These are phyloP conservation scores for Ornithorhynchus anatinus DNA, from an alignment of 2,113 vertebrate species.

Conservation along the genomic window DNA sequence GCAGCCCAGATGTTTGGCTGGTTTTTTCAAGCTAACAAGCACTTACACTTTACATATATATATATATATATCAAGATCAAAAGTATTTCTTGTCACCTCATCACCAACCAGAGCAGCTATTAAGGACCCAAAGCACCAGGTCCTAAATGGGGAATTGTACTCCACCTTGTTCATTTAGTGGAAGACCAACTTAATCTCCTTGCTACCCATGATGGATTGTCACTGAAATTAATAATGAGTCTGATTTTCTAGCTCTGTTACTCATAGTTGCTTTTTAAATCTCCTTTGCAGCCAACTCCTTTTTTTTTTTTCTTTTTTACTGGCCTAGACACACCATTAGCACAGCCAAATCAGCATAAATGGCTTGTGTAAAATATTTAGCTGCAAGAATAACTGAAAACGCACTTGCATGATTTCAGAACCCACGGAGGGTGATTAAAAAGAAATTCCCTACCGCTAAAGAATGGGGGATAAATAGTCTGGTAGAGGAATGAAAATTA, in stretches of 20 bases:
- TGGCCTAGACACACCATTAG: too few species aligned
- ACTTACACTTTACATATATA: not conserved
- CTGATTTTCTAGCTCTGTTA: not conserved
- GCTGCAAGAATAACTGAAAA: too few species aligned
- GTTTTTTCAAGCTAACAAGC: not conserved
- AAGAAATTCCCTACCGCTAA: too few species aligned
- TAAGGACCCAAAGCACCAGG: not conserved
- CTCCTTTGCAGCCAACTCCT: not conserved
- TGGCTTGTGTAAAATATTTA: too few species aligned
- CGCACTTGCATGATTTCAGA: too few species aligned
- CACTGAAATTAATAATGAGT: not conserved
- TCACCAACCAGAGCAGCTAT: not conserved
- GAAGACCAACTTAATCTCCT: not conserved
- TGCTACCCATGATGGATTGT: not conserved
- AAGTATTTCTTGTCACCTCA: not conserved
- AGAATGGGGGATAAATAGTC: too few species aligned
- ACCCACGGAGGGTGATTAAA: too few species aligned
- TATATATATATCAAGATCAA: not conserved
- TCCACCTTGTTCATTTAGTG: not conserved
- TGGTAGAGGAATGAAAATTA: too few species aligned
- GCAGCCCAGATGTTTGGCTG: constrained; percentile 28
- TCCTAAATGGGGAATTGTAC: too few species aligned
- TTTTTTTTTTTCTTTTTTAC: not conserved
- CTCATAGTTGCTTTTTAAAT: not conserved
- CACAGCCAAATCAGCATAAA: too few species aligned